Conservation (phyloP, 37 sponge, comb jelly and placozoan genomes). For the Beroe forskalii region DNA sequence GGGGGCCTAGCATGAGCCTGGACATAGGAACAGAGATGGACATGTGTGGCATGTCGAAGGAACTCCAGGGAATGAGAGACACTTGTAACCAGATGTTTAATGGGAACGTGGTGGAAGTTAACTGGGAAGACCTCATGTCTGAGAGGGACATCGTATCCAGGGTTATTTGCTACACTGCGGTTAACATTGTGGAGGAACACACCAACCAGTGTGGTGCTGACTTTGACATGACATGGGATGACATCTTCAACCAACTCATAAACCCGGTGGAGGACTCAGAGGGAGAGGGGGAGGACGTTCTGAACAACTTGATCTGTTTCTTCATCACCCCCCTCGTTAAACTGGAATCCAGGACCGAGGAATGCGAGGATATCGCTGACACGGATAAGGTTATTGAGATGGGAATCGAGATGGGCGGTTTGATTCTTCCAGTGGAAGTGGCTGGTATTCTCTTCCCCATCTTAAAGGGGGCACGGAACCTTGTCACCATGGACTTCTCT, state of each 20-base stretch:
- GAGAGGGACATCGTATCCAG: background rate
- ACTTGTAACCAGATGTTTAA: background rate
- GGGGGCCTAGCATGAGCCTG: background rate
- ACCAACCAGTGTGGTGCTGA: background rate
- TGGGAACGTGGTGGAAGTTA: background rate
- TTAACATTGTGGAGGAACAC: background rate
- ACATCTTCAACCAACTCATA: background rate
- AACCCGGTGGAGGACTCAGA: background rate
- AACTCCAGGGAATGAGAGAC: background rate
- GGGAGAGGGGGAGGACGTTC: background rate
- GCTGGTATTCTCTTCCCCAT: slow-evolving; percentile 11
- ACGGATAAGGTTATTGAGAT: background rate
- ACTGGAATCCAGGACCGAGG: background rate
- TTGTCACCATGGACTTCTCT: slow-evolving; percentile 30
- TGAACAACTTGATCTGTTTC: background rate
- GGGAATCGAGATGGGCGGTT: background rate
- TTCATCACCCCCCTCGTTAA: background rate
- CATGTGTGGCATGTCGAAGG: background rate
- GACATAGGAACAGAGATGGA: background rate
- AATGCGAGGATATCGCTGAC: background rate
- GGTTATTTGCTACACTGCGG: background rate
- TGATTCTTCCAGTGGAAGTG: background rate
- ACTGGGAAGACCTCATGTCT: background rate
- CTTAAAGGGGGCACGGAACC: background rate
- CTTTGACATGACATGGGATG: background rate